Conservation (phyloP, 1,140 invertebrate genomes). For the Harlomillsia oculata region DNA sequence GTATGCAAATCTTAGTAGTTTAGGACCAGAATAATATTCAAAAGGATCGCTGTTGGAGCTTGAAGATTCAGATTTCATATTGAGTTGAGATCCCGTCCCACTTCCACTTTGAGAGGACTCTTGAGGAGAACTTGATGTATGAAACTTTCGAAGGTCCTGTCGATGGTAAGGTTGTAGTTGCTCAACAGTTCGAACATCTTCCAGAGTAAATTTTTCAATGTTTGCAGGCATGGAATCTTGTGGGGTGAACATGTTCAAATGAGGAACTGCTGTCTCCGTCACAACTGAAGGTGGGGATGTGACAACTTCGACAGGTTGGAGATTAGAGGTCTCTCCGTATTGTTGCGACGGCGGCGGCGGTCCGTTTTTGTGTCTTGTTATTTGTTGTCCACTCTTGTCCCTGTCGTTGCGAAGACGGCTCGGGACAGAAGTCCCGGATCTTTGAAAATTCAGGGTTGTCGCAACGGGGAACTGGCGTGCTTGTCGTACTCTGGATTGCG, state of each 20-base stretch:
- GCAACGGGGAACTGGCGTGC: background rate
- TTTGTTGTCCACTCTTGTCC: no score
- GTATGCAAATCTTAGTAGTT: no score
- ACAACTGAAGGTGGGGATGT: background rate
- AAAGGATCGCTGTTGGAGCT: conserved; percentile 1
- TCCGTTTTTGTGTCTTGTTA: no score
- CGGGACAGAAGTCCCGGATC: background rate
- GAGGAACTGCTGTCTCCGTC: background rate
- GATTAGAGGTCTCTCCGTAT: no score
- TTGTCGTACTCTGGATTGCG: background rate
- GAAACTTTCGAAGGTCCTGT: conserved; percentile 10
- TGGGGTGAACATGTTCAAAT: background rate
- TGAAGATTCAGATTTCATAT: conserved; percentile 1
- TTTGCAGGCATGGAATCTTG: background rate
- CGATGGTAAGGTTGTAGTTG: conserved; percentile 13
- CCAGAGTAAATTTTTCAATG: conserved; percentile 10
- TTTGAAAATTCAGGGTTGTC: background rate
- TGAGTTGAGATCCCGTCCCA: conserved; percentile 6
- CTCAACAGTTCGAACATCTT: conserved; percentile 12
- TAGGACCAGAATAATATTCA: conserved; percentile 21
- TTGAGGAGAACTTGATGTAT: background rate
- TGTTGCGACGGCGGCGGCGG: no score
- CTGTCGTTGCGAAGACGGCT: background rate
- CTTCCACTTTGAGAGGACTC: background rate
- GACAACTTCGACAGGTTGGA: background rate